Conservation (phyloP, 2,888 invertebrate species). For the Odiellus spinosus region DNA sequence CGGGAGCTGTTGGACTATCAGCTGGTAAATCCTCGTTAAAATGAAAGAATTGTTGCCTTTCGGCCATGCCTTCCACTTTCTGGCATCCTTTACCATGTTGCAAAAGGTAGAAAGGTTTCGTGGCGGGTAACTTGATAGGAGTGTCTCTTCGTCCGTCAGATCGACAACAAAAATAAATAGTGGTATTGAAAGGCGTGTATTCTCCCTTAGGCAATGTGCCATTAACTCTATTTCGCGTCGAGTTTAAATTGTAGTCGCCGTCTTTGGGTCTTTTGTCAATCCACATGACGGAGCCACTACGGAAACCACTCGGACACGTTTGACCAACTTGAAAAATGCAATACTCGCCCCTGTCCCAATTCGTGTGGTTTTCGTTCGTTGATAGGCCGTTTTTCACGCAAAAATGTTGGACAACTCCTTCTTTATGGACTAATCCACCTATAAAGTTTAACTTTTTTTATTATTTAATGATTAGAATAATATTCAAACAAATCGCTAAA, state of each 20-base stretch:
- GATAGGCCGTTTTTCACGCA: slow-evolving; percentile 14
- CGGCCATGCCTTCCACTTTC: slow-evolving; percentile 22
- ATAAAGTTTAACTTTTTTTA: slow-evolving; percentile 4
- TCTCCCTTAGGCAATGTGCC: slow-evolving; percentile 11
- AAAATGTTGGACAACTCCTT: slow-evolving; percentile 22
- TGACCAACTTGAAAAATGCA: slow-evolving; percentile 21
- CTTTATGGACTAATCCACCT: slow-evolving; percentile 16
- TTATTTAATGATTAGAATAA: slow-evolving; percentile 1
- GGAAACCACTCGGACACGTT: slow-evolving; percentile 19
- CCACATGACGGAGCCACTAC: slow-evolving; percentile 21
- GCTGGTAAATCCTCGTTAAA: slow-evolving; percentile 20
- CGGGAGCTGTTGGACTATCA: slow-evolving; percentile 1
- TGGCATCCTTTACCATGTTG: slow-evolving; percentile 21
- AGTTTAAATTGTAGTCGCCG: not conserved
- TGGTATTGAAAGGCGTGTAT: slow-evolving; percentile 19
- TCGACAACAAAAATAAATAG: slow-evolving; percentile 23
- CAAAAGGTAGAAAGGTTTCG: slow-evolving; percentile 22
- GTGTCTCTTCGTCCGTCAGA: slow-evolving; percentile 21
- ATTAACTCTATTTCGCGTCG: not conserved
- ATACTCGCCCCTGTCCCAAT: slow-evolving; percentile 22
- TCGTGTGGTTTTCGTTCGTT: not conserved
- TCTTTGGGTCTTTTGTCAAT: slow-evolving; percentile 12
- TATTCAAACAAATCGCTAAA: too few species aligned
- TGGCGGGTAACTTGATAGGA: slow-evolving; percentile 20
- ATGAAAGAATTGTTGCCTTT: slow-evolving; percentile 22